Evolutionary conservation across 2,113 vertebrate genomes (phyloP).

Genomic region (Xenus cinereus): DNA sequence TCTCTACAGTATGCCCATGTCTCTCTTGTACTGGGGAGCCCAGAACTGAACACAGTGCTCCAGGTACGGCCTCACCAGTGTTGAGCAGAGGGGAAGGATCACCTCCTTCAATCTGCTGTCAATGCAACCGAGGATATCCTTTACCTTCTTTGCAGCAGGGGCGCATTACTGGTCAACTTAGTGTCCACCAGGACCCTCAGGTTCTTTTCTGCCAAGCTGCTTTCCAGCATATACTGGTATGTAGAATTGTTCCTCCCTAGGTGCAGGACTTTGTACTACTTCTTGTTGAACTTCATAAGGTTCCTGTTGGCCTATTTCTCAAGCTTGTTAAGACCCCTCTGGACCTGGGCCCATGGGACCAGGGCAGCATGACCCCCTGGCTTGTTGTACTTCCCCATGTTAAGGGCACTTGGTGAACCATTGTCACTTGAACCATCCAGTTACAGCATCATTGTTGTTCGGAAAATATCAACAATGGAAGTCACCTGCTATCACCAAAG

Average conservation of each 20-base stretch:
- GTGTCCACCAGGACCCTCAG: background rate
- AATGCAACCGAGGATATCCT: background rate
- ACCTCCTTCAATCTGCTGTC: background rate
- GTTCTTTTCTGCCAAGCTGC: background rate
- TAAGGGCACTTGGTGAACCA: background rate
- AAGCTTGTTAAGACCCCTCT: background rate
- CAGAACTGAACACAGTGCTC: background rate
- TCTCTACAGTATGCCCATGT: background rate
- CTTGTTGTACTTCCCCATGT: background rate
- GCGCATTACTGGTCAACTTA: background rate
- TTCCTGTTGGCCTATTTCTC: background rate
- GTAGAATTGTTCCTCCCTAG: background rate
- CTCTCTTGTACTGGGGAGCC: background rate
- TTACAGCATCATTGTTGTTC: rapidly evolving
- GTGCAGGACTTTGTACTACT: background rate
- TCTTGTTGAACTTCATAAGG: background rate
- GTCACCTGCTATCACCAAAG: background rate
- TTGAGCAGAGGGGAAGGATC: background rate
- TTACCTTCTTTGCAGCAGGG: background rate
- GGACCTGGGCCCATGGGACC: background rate
- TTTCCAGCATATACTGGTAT: background rate
- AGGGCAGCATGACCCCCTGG: background rate
- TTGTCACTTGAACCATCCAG: background rate
- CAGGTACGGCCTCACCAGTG: background rate
- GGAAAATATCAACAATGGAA: background rate